Base-by-base conservation (phyloP, 2,113 vertebrate species). In the Charadrius vociferus region DNA sequence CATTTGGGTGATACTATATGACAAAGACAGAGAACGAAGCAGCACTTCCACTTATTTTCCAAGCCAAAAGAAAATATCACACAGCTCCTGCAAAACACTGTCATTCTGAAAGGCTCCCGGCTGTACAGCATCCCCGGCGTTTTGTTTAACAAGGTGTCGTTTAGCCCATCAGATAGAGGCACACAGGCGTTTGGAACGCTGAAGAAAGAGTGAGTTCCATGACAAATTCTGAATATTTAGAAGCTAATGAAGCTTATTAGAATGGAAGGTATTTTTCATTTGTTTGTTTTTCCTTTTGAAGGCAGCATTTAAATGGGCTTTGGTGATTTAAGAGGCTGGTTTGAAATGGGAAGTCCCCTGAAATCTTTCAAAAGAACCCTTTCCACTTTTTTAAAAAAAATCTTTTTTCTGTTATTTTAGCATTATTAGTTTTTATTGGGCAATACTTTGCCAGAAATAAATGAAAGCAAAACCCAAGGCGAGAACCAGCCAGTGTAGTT, bases 101-200 rank as follows among this genome's bases (percentile, higher is more conserved):
- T 52, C 8, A 4, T 34, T 43, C 36, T 47, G 63, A 17, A 72
- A 41, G 53, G 6, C 41, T 83, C 55, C 50, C 53, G 47, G 18
- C 52, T 68, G 59, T 37, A 26, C 2, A 2, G 7, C 2, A 4
- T 62, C 74, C 58, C 55, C 53, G 47, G 6, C 4, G 0, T 52
- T 90, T 58, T 88, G 86, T 59, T 81, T 49, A 52, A 37, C 47
- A 74, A 65, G 65, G 32, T 39, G 21, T 10, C 1, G 0, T 59
- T 81, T 65, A 86, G 70, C 27, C 27, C 49, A 15, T 14, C 55
- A 66, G 58, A n/a, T 0, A 81, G 15, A 56, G 36, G 47, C 34
- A 82, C 1, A 3, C 12, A 26, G 56, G 29, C 0, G 0, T 29
- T 43, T 30, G 16, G 20, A 39, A 27, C 19, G 84, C 36, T 17